Evolutionary conservation across 2,797 vertebrate genomes (phyloP).

Genomic region (Halcyon chelicuti): DNA sequence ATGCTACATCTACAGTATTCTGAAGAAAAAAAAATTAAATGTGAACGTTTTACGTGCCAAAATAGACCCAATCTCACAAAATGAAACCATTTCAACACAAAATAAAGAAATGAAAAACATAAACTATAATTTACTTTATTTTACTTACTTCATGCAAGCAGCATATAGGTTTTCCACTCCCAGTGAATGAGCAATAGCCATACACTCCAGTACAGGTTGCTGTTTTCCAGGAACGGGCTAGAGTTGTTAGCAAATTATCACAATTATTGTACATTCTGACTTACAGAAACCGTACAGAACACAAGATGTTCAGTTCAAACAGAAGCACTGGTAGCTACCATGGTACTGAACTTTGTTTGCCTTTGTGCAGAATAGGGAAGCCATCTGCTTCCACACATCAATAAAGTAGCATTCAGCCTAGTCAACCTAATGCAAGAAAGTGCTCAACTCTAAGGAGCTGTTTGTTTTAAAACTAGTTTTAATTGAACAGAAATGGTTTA

Average conservation of each 20-base stretch:
- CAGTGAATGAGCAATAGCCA: slow-evolving; percentile 89
- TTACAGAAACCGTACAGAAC: not conserved
- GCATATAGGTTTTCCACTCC: slow-evolving; percentile 86
- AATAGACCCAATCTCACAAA: not conserved
- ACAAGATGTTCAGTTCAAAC: not conserved
- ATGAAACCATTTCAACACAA: slow-evolving; percentile 20
- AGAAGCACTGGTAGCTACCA: not conserved
- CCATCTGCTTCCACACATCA: not conserved
- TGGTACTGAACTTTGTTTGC: not conserved
- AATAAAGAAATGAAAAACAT: not conserved
- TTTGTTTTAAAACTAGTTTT: not conserved
- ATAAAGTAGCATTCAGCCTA: not conserved
- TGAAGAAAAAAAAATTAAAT: slow-evolving; percentile 6
- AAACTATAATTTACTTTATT: not conserved
- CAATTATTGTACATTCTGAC: not conserved
- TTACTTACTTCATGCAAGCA: slow-evolving; percentile 90
- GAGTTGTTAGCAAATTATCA: slow-evolving; percentile 62
- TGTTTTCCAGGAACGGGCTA: slow-evolving; percentile 88
- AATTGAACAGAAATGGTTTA: not conserved
- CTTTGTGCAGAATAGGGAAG: not conserved
- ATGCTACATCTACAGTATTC: not conserved
- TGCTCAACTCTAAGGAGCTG: not conserved
- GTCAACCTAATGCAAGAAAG: not conserved
- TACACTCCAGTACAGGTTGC: slow-evolving; percentile 88
- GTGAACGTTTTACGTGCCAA: not conserved